Base-by-base conservation (phyloP, 2,888 invertebrate genomes). In the Agonum fuliginosum region DNA sequence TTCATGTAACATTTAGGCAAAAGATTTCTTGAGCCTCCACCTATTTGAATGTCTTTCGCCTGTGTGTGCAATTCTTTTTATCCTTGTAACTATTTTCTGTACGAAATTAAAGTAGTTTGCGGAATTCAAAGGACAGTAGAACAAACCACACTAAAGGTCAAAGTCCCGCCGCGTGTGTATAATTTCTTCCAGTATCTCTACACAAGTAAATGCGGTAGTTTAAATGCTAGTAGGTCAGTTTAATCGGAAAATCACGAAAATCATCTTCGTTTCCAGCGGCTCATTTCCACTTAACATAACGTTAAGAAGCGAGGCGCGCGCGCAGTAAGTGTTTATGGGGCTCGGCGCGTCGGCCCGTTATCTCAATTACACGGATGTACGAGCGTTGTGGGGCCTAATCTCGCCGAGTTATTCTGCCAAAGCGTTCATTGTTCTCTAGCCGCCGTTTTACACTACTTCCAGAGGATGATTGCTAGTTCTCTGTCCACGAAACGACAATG, bases 281-380 rank as follows among this genome's bases (percentile, higher is more conserved):
- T 62, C 58, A 62, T 62, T 30, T 30, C 58, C 14, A 27, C 14
- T 46, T 46, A 46, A 46, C 46, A 46, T 46, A 46, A 46, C 27
- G 58, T 62, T 62, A 62, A 62, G 58, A 62, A 62, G 14, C 58
- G 8, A n/a, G 3, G 43, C 41, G 24, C 19, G 24, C 12, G 19
- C 54, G 12, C 54, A 67, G 19, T 67, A 67, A 67, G 67, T 67
- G 67, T 67, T 67, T 67, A 67, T 19, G 67, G 41, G 67, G 20
- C 67, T 41, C 22, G 67, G 67, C 37, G 58, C 24, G 41, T n/a
- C 22, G 8, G 37, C 17, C 67, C 67, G 67, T 67, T 67, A 67
- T 67, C 67, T 67, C 67, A 67, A 67, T 67, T 67, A 67, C 43
- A 37, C 67, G 41, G 67, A 41, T 22, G 41, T 41, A 67, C 67